Base-by-base conservation (phyloP, 2,113 vertebrate species). In the Equus quagga region DNA sequence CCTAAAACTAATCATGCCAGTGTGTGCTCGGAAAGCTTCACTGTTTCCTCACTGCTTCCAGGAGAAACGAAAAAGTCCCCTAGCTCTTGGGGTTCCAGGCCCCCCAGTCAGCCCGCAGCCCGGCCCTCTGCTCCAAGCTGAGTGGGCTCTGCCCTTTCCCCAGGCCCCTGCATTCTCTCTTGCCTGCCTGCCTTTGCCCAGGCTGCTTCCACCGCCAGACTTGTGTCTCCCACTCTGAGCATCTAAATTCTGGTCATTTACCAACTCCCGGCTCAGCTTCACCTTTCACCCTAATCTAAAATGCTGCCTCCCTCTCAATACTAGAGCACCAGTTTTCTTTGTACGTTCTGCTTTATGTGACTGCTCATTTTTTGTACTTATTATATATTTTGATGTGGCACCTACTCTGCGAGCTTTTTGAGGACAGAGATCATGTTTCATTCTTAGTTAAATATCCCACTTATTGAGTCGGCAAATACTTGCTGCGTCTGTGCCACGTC, bases 301-400 rank as follows among this genome's bases (percentile, higher is more conserved):
- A 31, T 24, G 31, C 10, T 0, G 0, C 3, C n/a, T 18, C 17
- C 69, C 31, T 18, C 2, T 54, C 15, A 1, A 1, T 5, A 0
- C 41, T 19, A 5, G 41, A 14, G n/a, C 14, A 0, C 64, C 15
- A 0, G 0, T 5, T 19, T 18, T 3, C 44, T 60, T n/a, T 0
- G 1, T 5, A 4, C 1, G 8, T 24, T 36, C 60, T 89, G 49
- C 31, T 36, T 33, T 8, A 15, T 24, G 1, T 24, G 41, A 17
- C 70, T 3, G 69, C 41, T 49, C 23, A 18, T 24, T 11, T 6
- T 44, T 14, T 36, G 13, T 44, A 21, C 69, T 36, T 24, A 15
- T 51, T 31, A 41, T n/a, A 15, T 51, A 12, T 31, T 64, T 28
- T 56, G 26, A 56, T 17, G 41, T 36, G 41, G 14, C 31, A 9